Conservation (phyloP, 2,888 invertebrate genomes). For the Limnephilus marmoratus region DNA sequence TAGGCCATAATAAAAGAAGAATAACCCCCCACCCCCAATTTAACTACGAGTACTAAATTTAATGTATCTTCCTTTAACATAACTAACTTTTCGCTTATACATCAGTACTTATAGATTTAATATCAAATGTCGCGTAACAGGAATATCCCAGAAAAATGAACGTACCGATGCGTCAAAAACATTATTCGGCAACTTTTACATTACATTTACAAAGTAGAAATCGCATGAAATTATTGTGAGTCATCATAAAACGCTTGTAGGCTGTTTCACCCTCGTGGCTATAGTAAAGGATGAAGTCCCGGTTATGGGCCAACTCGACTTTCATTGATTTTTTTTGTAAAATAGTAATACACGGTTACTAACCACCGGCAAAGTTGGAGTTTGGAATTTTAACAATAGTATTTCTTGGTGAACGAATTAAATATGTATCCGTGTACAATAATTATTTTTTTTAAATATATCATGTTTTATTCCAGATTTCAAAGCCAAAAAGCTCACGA, state of each 20-base stretch:
- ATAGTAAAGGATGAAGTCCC: neutral
- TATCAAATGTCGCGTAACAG: neutral
- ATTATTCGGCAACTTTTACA: neutral
- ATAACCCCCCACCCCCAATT: neutral
- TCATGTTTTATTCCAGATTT: neutral
- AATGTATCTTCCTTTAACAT: neutral
- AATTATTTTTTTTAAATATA: neutral
- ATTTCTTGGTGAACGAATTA: neutral
- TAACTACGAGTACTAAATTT: neutral
- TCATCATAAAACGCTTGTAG: conserved; percentile 8
- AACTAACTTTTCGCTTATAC: neutral
- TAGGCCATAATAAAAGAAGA: neutral
- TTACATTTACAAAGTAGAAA: neutral
- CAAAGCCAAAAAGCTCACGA: neutral
- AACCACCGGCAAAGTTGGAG: too few species aligned
- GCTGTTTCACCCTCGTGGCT: neutral
- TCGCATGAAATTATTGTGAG: conserved; percentile 3
- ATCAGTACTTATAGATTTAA: neutral
- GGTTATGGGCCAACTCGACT: neutral
- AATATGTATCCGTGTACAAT: neutral
- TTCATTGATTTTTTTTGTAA: neutral
- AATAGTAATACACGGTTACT: neutral
- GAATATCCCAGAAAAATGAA: neutral
- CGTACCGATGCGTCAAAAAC: neutral
- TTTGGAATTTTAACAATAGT: too few species aligned